These are phyloP conservation scores for Diaphora mendica DNA, from an alignment of 2,888 invertebrate species.

Conservation along the genomic window DNA sequence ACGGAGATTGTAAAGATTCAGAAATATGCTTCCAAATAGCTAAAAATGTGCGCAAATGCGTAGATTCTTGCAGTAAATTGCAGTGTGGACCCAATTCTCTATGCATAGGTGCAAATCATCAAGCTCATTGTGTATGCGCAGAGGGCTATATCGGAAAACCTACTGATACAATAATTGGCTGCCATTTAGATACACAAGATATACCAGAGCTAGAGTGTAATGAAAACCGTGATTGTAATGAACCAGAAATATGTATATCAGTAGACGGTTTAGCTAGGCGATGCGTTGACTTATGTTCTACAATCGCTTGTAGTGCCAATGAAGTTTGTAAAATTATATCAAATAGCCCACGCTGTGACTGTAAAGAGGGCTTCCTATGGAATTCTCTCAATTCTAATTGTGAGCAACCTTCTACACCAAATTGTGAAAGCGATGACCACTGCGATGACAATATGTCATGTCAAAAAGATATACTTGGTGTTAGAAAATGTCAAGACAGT, in stretches of 20 bases:
- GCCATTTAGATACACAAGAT: conserved; percentile 89
- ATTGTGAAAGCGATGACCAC: conserved; percentile 90
- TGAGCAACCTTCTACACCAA: conserved; percentile 95
- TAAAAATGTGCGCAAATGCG: conserved; percentile 92
- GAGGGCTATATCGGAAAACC: conserved; percentile 94
- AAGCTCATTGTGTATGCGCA: conserved; percentile 94
- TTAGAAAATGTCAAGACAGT: conserved; percentile 92
- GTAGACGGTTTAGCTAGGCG: conserved; percentile 88
- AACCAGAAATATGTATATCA: conserved; percentile 90
- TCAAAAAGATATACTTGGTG: conserved; percentile 93
- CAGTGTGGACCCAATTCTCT: conserved; percentile 96
- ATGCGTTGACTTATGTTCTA: conserved; percentile 92
- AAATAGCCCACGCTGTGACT: conserved; percentile 92
- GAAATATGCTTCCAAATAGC: conserved; percentile 96
- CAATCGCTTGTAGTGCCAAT: conserved; percentile 93
- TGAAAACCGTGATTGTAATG: conserved; percentile 90
- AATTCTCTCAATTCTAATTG: conserved; percentile 93
- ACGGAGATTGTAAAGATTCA: conserved; percentile 92
- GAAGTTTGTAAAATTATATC: conserved; percentile 91
- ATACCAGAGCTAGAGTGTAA: conserved; percentile 88
- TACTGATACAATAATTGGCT: conserved; percentile 91
- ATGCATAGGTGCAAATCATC: conserved; percentile 93
- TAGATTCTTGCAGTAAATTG: conserved; percentile 94
- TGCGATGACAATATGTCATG: conserved; percentile 91
- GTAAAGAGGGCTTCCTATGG: conserved; percentile 92